These are phyloP conservation scores for Tribolium castaneum DNA, from an alignment of 1,140 invertebrate genomes.

Conservation along the genomic window DNA sequence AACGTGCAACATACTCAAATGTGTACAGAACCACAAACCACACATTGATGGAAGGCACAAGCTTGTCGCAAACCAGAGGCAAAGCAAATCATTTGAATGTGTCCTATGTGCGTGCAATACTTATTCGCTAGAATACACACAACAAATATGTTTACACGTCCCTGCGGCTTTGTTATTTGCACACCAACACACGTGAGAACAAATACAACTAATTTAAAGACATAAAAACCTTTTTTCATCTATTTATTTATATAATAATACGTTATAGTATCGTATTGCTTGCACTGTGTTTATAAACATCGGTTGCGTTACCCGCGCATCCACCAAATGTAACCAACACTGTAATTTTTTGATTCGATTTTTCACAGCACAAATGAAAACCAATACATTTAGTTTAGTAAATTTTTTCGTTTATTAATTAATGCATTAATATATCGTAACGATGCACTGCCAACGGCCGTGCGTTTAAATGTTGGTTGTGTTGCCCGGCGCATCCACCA, in stretches of 20 bases:
- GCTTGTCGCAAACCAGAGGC: not conserved
- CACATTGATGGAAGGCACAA: not conserved
- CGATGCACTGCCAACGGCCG: no score
- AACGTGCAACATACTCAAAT: not conserved
- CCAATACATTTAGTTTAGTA: no score
- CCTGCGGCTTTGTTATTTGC: not conserved
- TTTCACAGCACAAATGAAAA: no score
- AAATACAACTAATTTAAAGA: not conserved
- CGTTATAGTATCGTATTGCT: no score
- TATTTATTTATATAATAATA: no score
- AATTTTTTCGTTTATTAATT: no score
- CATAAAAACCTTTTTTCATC: no score
- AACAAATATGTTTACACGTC: not conserved
- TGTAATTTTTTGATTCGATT: no score
- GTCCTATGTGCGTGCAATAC: not conserved
- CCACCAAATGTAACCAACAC: no score
- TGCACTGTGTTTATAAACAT: no score
- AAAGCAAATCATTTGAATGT: not conserved
- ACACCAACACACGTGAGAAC: not conserved
- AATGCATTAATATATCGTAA: no score
- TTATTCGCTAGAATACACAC: not conserved
- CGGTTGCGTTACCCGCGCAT: no score
- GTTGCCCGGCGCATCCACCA: not conserved
- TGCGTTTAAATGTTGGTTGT: not conserved
- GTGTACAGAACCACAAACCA: not conserved